Percentiles rank a stretch among this genome's conserved stretches.
Conservation (phyloP, 2,113 vertebrate genomes). For the Sinocyclocheilus grahami region DNA sequence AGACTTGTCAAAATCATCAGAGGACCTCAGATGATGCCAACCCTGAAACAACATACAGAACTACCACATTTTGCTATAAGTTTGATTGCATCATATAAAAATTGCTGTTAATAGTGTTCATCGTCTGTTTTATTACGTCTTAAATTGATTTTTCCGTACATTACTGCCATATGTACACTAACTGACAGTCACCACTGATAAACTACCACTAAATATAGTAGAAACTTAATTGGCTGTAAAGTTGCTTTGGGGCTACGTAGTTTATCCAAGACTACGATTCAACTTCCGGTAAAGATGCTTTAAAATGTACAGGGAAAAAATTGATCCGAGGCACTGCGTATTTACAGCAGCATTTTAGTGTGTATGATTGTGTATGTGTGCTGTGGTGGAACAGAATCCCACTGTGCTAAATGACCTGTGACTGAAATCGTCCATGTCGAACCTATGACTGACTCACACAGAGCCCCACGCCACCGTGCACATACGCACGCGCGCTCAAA, state of each 20-base stretch:
- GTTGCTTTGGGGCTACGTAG: no score
- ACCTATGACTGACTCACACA: slow-evolving; percentile 52
- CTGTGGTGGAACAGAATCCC: slow-evolving; percentile 39
- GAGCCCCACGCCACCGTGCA: slow-evolving; percentile 48
- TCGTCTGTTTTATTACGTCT: no score
- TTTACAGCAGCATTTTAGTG: slow-evolving; percentile 33
- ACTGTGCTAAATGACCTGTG: slow-evolving; percentile 55
- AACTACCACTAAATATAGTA: no score
- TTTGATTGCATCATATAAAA: no score
- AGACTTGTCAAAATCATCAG: neutral
- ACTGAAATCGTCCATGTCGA: slow-evolving; percentile 52
- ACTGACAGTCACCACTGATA: no score
- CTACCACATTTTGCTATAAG: no score
- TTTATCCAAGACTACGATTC: neutral
- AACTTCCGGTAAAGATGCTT: slow-evolving; percentile 5
- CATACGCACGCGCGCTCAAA: neutral
- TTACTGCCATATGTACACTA: no score
- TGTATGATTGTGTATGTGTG: slow-evolving; percentile 35
- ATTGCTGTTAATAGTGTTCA: no score
- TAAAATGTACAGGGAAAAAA: neutral
- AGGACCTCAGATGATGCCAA: no score
- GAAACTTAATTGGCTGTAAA: no score
- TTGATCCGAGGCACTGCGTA: neutral
- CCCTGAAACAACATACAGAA: no score
- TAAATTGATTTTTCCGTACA: no score